Evolutionary conservation across 2,113 vertebrate species (phyloP).

Genomic region (Amphilophus citrinellus): DNA sequence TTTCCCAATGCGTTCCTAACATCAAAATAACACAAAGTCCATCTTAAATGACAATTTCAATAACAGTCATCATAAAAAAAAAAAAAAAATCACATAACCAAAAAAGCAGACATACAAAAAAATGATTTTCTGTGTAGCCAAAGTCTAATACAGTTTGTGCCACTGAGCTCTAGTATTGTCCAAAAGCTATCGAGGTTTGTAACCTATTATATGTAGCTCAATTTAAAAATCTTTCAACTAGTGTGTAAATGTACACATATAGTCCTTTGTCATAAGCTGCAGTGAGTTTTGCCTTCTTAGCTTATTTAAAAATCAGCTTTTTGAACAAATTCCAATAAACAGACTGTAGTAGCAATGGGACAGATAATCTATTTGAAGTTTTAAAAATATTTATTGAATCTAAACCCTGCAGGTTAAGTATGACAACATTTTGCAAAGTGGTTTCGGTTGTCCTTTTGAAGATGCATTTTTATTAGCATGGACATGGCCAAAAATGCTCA

Average conservation of each 20-base stretch:
- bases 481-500: conserved; percentile 13
- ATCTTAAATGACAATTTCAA: neutral
- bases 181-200: neutral
- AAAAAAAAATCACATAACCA: neutral
- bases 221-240: neutral
- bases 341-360: conserved; percentile 26
- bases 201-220: neutral
- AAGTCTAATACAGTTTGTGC: neutral
- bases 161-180: neutral
- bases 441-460: conserved; percentile 22
- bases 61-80: neutral
- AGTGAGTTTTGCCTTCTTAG: neutral
- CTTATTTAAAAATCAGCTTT: neutral
- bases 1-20: neutral
- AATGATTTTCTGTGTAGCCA: neutral
- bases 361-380: conserved; percentile 2
- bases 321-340: neutral
- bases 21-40: neutral
- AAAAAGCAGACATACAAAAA: neutral
- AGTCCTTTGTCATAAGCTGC: conserved; percentile 16
- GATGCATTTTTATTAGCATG: conserved; percentile 16
- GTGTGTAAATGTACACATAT: neutral
- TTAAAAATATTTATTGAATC: conserved; percentile 4
- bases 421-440: conserved; percentile 16
- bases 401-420: conserved; percentile 21